Evolutionary conservation across 92 coral and sea anemone genomes (phyloP).

Genomic region (Epizoanthus rinbou): DNA sequence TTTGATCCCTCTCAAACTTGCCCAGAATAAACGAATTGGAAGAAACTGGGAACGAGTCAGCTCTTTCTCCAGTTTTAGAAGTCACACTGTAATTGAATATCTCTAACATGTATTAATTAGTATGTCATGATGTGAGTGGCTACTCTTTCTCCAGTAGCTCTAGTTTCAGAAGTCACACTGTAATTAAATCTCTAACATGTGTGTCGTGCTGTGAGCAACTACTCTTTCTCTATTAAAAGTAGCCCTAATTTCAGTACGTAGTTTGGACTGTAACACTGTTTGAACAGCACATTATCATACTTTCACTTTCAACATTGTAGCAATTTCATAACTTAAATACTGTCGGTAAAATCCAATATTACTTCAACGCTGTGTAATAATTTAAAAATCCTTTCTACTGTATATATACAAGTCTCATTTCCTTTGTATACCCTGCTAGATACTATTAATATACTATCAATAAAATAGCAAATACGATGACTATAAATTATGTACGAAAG

Average conservation of each 20-base stretch:
- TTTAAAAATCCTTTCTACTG: conserved; percentile 37
- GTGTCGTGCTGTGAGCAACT: no score
- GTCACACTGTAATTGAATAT: no score
- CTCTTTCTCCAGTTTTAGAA: no score
- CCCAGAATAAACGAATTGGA: no score
- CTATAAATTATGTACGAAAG: conserved; percentile 32
- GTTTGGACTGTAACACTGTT: background rate
- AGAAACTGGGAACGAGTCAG: no score
- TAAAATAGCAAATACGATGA: background rate
- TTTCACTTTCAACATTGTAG: background rate
- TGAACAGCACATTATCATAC: background rate
- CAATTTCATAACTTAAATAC: conserved; percentile 20
- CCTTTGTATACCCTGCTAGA: background rate
- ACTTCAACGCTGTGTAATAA: background rate
- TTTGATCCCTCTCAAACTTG: no score
- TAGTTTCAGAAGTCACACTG: no score
- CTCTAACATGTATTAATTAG: no score
- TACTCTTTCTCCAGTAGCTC: no score
- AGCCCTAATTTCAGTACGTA: background rate
- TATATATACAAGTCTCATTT: conserved; percentile 17
- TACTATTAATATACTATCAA: background rate
- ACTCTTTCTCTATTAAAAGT: no score
- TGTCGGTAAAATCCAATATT: conserved; percentile 10
- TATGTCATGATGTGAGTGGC: no score
- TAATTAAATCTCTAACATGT: no score